Evolutionary conservation across 2,888 invertebrate genomes (phyloP).

Genomic region (Drosophila koepferae): DNA sequence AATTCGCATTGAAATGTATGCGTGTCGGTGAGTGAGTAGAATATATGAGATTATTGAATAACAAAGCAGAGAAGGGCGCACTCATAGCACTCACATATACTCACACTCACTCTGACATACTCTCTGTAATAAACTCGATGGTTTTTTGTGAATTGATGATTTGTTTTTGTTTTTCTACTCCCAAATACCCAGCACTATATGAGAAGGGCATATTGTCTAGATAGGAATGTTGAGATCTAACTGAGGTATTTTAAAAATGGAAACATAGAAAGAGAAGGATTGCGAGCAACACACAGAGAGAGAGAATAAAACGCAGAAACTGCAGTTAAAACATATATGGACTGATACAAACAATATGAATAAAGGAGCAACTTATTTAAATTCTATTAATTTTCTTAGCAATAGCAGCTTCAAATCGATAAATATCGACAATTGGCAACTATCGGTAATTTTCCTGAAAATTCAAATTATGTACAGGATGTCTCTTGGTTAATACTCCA

Average conservation of each 20-base stretch:
- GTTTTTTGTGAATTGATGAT: constrained; percentile 36
- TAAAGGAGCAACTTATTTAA: too few species aligned
- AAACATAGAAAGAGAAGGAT: too few species aligned
- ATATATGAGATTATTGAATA: constrained; percentile 32
- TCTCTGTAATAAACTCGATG: constrained; percentile 20
- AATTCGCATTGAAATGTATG: neutral
- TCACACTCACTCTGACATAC: too few species aligned
- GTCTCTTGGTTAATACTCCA: neutral
- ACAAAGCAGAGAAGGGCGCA: constrained; percentile 7
- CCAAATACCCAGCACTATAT: neutral
- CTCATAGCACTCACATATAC: neutral
- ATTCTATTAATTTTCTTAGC: too few species aligned
- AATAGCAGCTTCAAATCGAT: too few species aligned
- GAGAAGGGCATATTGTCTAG: neutral
- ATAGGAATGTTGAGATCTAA: neutral
- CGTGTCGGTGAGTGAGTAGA: neutral
- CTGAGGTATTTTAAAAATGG: too few species aligned
- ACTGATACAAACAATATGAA: too few species aligned
- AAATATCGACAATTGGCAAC: too few species aligned
- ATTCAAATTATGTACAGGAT: neutral
- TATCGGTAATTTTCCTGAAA: too few species aligned
- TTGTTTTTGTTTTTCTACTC: constrained; percentile 34
- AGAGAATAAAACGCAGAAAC: too few species aligned
- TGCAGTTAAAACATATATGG: too few species aligned
- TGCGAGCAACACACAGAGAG: too few species aligned